These are phyloP conservation scores for Creontiades dilutus DNA, from an alignment of 2,888 invertebrate genomes.

Conservation along the genomic window DNA sequence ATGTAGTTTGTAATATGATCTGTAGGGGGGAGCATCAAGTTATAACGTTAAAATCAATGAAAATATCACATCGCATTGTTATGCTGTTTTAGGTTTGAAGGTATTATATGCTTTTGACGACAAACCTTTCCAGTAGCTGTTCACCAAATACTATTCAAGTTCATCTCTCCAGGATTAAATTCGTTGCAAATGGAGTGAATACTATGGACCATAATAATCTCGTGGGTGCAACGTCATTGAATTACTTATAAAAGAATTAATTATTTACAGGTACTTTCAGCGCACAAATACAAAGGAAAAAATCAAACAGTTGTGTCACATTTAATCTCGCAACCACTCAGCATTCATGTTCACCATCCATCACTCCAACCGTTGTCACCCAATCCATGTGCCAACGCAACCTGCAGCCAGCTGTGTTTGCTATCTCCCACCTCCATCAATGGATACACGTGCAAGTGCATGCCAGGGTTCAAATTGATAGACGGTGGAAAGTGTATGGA, in stretches of 20 bases:
- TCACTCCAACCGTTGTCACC: slow-evolving; percentile 90
- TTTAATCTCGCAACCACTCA: slow-evolving; percentile 95
- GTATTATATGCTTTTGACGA: too few species aligned
- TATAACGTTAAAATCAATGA: too few species aligned
- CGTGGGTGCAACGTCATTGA: too few species aligned
- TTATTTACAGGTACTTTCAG: slow-evolving; percentile 82
- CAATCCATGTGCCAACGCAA: slow-evolving; percentile 87
- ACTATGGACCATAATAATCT: too few species aligned
- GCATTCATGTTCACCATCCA: slow-evolving; percentile 96
- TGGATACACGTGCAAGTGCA: slow-evolving; percentile 94
- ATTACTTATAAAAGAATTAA: not conserved
- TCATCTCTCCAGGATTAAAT: too few species aligned
- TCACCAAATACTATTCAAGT: too few species aligned
- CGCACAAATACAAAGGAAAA: slow-evolving; percentile 93
- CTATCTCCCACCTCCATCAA: slow-evolving; percentile 86
- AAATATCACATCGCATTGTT: too few species aligned
- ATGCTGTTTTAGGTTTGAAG: too few species aligned
- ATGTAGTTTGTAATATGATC: too few species aligned
- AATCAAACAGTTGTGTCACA: slow-evolving; percentile 97
- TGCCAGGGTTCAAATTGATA: slow-evolving; percentile 87
- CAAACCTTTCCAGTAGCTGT: too few species aligned
- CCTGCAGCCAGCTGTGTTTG: slow-evolving; percentile 94
- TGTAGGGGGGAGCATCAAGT: too few species aligned
- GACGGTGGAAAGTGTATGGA: slow-evolving; percentile 87
- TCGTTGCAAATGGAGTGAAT: too few species aligned